A percentile compares a stretch with the other conserved stretches of the same genome.
These are phyloP conservation scores for Macrotrachela quadricornifera DNA, from an alignment of 1,140 invertebrate species.

Conservation along the genomic window DNA sequence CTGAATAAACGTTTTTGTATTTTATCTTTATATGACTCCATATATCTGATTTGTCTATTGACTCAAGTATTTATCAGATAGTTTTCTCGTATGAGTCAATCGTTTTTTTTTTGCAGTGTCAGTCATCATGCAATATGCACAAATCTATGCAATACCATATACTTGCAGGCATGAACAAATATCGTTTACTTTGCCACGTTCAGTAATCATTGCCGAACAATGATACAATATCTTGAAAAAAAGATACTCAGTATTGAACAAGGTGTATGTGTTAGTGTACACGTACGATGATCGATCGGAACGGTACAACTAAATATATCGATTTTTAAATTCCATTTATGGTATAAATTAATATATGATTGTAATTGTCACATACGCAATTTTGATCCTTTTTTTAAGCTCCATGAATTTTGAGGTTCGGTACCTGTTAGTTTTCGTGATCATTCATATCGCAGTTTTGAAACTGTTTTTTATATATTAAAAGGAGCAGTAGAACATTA, in stretches of 20 bases:
- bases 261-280: constrained; percentile 26
- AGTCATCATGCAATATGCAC: too few species aligned
- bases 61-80: too few species aligned
- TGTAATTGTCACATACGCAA: constrained; percentile 23
- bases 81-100: too few species aligned
- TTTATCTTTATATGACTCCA: too few species aligned
- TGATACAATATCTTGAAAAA: constrained; percentile 36
- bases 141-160: too few species aligned
- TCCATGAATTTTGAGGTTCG: constrained; percentile 28
- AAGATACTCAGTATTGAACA: constrained; percentile 60
- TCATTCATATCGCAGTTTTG: constrained; percentile 34
- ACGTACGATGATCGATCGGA: constrained; percentile 27
- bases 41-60: too few species aligned
- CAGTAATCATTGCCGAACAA: not conserved
- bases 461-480: constrained; percentile 32
- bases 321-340: not conserved
- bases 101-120: too few species aligned
- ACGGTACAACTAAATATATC: constrained; percentile 15
- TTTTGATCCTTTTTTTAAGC: constrained; percentile 31
- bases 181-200: too few species aligned
- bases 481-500: constrained; percentile 25
- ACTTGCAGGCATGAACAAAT: too few species aligned
- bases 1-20: too few species aligned
- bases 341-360: not conserved
- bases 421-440: constrained; percentile 31